phyloP scores from a whole-genome alignment of 2,797 vertebrate genomes.

The Esox masquinongy region DNA sequence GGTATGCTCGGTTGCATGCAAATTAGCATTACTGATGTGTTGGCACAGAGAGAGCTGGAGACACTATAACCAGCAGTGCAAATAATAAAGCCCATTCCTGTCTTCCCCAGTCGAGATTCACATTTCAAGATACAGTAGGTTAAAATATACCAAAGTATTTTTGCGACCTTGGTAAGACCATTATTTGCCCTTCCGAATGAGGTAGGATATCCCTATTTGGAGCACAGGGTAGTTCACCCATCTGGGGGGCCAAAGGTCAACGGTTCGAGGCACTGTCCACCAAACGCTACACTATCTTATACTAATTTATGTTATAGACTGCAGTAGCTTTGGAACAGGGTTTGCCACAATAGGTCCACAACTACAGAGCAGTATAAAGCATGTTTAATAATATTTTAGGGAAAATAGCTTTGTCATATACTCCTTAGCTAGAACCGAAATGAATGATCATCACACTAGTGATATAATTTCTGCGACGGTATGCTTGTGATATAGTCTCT shows the following conservation, averaged over 20 bases:
- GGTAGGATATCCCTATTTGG: too few relatives aligned
- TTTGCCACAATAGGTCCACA: not conserved
- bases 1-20: slow-evolving; percentile 19
- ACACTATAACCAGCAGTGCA: not conserved
- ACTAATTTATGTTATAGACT: not conserved
- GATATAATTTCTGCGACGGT: not conserved
- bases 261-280: too few relatives aligned
- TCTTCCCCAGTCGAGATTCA: not conserved
- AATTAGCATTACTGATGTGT: slow-evolving; percentile 15
- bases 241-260: too few relatives aligned
- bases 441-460: not conserved
- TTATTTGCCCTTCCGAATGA: too few relatives aligned
- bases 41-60: not conserved
- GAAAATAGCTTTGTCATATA: not conserved
- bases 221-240: too few relatives aligned
- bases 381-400: not conserved
- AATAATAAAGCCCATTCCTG: not conserved
- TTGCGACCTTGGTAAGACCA: too few relatives aligned
- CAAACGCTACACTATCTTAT: not conserved
- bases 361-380: not conserved
- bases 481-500: not conserved
- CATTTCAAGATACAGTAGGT: not conserved
- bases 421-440: not conserved
- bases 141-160: not conserved
- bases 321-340: not conserved